A percentile compares a stretch with the other conserved stretches of the same genome.
Conservation (phyloP, 2,888 invertebrate genomes). For the Amphimallon solstitiale region DNA sequence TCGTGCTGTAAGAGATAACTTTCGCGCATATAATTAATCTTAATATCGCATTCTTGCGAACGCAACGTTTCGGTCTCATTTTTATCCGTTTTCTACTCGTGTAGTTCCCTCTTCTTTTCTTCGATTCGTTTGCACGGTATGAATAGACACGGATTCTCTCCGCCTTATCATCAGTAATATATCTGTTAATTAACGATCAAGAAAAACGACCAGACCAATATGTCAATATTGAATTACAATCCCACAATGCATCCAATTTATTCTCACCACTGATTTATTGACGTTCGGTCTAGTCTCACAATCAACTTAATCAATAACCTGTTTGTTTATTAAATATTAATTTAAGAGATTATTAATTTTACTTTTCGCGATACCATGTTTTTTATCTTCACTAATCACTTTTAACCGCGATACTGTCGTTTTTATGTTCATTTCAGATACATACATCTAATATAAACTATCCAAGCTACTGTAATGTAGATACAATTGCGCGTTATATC, state of each 20-base stretch:
- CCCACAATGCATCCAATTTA: constrained; percentile 45
- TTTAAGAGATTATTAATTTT: constrained; percentile 32
- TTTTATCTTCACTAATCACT: neutral
- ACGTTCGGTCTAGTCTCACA: constrained; percentile 32
- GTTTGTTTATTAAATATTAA: constrained; percentile 45
- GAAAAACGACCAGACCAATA: constrained; percentile 45
- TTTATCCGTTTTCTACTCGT: constrained; percentile 3
- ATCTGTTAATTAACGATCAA: constrained; percentile 53
- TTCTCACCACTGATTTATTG: constrained; percentile 42
- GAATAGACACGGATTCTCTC: constrained; percentile 36
- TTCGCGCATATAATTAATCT: constrained; percentile 59
- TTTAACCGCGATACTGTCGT: neutral
- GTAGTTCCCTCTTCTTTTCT: constrained; percentile 16
- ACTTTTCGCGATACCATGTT: neutral
- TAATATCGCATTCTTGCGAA: constrained; percentile 62
- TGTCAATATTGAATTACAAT: constrained; percentile 53
- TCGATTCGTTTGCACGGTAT: constrained; percentile 31
- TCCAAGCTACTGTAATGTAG: too few relatives aligned
- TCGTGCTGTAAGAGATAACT: constrained; percentile 35
- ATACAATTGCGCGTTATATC: too few relatives aligned
- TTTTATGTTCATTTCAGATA: too few relatives aligned
- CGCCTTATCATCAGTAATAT: constrained; percentile 49
- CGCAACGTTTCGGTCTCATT: constrained; percentile 1
- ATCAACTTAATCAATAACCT: constrained; percentile 43
- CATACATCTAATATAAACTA: too few relatives aligned